Base-by-base conservation (phyloP, 2,888 invertebrate genomes). In the Acrocyrtus sp. region DNA sequence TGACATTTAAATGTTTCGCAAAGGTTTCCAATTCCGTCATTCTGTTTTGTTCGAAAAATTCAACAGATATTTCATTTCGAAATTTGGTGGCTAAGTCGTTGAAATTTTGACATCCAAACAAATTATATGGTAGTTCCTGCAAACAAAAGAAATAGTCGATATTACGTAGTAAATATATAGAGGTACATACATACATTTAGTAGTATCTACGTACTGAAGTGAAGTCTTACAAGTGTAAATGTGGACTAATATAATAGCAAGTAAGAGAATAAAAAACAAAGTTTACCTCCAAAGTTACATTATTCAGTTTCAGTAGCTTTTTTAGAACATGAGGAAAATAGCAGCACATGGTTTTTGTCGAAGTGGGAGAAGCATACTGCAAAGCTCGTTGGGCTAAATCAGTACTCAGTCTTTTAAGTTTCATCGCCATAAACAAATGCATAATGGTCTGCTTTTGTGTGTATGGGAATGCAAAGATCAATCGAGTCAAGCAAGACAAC, bases 371-470 rank as follows among this genome's bases (percentile, higher is more conserved):
- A 2, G 69, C 58, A 27, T 69, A 70, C 17, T 62, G 22, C 19
- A 79, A 63, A 24, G 80, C 78, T 39, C 73, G 51, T 12, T 58
- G 47, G 3, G 72, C 63, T 50, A 80, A 53, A 62, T 74, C 68
- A 17, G 74, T 50, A 21, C 87, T 84, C 47, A 89, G 82, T 3
- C 85, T 83, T 83, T 89, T 88, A 5, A 86, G 84, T 58, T 86
- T 84, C 61, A 87, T 85, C 39, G 90, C 82, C 81, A 86, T 83
- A 17, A 91, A 82, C 19, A 90, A 82, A 41, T 85, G 83, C 61
- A 86, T 85, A 1, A 91, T 82, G 48, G 88, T 86, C 78, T 85
- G 85, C 76, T 87, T 87, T 47, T 88, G 84, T 78, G 87, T 85
- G 4, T 85, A 83, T 39, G 85, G 85, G 78, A 86, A 88, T 2